Percentiles rank a stretch among this genome's conserved stretches.
Conservation (phyloP, 2,797 vertebrate genomes). For the Staurois parvus region DNA sequence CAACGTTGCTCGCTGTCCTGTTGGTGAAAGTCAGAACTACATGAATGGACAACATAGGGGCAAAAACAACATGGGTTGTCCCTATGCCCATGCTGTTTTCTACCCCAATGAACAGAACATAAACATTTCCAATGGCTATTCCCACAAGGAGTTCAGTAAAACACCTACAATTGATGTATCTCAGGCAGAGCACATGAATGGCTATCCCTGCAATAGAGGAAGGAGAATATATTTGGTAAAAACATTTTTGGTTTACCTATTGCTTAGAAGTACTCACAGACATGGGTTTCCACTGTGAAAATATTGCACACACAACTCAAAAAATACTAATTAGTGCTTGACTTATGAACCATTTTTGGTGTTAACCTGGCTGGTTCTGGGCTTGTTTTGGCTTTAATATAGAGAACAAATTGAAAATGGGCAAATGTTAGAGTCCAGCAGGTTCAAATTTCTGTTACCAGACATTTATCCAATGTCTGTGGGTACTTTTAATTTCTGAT, state of each 20-base stretch:
- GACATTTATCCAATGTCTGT: too few species aligned
- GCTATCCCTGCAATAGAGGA: constrained; percentile 74
- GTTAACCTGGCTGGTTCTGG: too few species aligned
- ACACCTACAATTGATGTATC: constrained; percentile 72
- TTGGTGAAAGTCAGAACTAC: constrained; percentile 71
- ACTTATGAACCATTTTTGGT: too few species aligned
- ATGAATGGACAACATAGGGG: constrained; percentile 78
- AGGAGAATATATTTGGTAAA: constrained; percentile 87
- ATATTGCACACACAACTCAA: neutral
- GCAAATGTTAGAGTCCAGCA: too few species aligned
- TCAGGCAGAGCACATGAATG: constrained; percentile 70
- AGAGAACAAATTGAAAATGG: too few species aligned
- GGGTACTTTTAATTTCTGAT: too few species aligned
- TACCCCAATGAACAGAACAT: constrained; percentile 74
- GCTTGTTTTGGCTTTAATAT: too few species aligned
- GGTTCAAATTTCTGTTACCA: too few species aligned
- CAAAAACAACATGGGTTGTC: constrained; percentile 74
- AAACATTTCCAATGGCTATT: constrained; percentile 75
- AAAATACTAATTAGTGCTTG: too few species aligned
- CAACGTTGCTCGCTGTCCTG: constrained; percentile 69
- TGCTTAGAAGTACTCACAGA: too few species aligned
- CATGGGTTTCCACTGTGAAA: neutral
- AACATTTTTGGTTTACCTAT: neutral
- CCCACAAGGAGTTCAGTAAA: constrained; percentile 74
- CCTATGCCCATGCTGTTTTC: constrained; percentile 73